Conservation (phyloP, 2,113 vertebrate genomes). For the Gnathonemus longibarbis region DNA sequence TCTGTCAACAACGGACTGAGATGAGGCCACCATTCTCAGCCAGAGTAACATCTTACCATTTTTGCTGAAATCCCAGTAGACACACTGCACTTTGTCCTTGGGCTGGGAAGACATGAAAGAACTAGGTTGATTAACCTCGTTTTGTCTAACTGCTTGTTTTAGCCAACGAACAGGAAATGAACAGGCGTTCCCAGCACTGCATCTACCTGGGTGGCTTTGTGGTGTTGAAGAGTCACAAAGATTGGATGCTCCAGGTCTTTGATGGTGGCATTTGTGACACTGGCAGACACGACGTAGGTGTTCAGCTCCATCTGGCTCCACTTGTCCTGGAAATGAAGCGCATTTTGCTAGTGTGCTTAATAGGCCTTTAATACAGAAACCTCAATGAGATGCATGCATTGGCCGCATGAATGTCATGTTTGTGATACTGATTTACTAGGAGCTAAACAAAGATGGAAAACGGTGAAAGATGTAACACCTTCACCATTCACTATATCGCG, state of each 20-base stretch:
- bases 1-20: not conserved
- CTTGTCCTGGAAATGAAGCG: slow-evolving; percentile 49
- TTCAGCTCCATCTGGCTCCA: slow-evolving; percentile 49
- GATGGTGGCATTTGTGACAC: slow-evolving; percentile 64
- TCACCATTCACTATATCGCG: not conserved
- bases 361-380: not conserved
- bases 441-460: not conserved
- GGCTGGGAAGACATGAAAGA: slow-evolving; percentile 51
- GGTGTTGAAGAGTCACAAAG: slow-evolving; percentile 63
- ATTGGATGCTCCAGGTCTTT: slow-evolving; percentile 66
- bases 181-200: not conserved
- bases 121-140: not conserved
- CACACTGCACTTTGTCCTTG: slow-evolving; percentile 54
- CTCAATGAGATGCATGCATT: not conserved
- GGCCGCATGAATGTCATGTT: not conserved
- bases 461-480: not conserved
- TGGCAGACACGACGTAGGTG: slow-evolving; percentile 77
- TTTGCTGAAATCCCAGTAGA: slow-evolving; percentile 78
- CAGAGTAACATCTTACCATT: slow-evolving; percentile 51
- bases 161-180: not conserved
- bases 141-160: not conserved
- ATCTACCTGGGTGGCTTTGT: slow-evolving; percentile 59
- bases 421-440: not conserved
- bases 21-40: not conserved
- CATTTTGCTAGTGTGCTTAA: not conserved